Base-by-base conservation (phyloP, 2,888 invertebrate genomes). In the Lamellibrachia columna region DNA sequence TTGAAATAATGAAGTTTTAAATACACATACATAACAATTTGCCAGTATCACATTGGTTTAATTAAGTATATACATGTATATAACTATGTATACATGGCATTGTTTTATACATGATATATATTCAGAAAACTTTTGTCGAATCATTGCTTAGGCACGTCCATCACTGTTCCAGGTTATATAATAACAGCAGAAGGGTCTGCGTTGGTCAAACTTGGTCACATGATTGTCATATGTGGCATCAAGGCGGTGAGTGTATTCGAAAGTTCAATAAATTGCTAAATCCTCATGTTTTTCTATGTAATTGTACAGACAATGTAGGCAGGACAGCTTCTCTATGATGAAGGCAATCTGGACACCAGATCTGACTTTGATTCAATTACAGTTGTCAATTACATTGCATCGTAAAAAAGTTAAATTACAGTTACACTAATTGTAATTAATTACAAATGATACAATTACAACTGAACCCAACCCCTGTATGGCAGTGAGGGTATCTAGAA, bases 201-300 rank as follows among this genome's bases (percentile, higher is more conserved):
- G 7, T 94, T 96, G 60, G 95, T 96, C 15, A 96, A 95, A 92
- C 93, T 98, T 95, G 98, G 98, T 52, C 98, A 98, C 95, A 98
- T 98, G 1, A 98, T 98, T 91, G 98, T 98, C 90, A 97, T 98
- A 92, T 98, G 98, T 97, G 98, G 98, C 7, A 98, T 98, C 93
- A 98, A 98, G 97, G 98, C 98, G 94, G 98, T 98, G 97, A 97
- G 97, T 96, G 58, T 9, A 22, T 40, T 91, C 92, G 92, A 60
- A 90, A 28, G n/a, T 91, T 52, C 28, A 8, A 40, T 75, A n/a
- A 92, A 15, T 91, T 7, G 60, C 60, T 60, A 22, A 60, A 60
- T 60, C 60, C 60, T 60, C 15, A 15, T 52, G 40, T 6, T 22
- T 91, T 3, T 92, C 28, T 53, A 8, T 91, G 52, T 8, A 22